phyloP scores from a whole-genome alignment of 1,140 invertebrate species.

The Ostrea denselamellosa region DNA sequence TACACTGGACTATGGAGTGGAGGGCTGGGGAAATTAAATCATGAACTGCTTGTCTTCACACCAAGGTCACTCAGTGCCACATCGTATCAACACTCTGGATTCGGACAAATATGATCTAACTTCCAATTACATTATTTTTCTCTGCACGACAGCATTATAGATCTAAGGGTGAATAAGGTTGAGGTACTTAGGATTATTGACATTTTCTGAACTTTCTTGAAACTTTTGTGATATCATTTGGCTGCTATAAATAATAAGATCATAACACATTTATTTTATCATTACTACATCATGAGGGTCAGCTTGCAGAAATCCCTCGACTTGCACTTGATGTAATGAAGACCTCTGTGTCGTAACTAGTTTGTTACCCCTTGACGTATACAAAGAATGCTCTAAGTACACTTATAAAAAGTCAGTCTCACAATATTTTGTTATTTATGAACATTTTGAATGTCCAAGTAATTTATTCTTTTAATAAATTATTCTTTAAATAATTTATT shows the following conservation, averaged over 20 bases:
- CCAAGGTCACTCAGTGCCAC: not conserved
- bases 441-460: too few relatives aligned
- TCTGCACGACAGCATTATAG: constrained; percentile 4
- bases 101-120: not conserved
- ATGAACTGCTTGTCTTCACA: not conserved
- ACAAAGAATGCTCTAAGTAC: too few relatives aligned
- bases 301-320: too few relatives aligned
- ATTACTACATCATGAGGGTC: not conserved
- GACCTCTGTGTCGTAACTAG: too few relatives aligned
- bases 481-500: too few relatives aligned
- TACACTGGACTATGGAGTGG: too few relatives aligned
- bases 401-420: too few relatives aligned
- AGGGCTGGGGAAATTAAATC: too few relatives aligned
- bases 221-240: not conserved
- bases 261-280: not conserved
- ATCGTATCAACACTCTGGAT: not conserved
- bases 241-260: not conserved
- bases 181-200: not conserved
- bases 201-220: constrained; percentile 14
- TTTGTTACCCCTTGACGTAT: too few relatives aligned
- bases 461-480: too few relatives aligned
- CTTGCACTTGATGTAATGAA: too few relatives aligned
- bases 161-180: not conserved
- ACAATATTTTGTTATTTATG: too few relatives aligned
- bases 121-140: constrained; percentile 30